Evolutionary conservation across 1,140 invertebrate genomes (phyloP).

Genomic region (Brachionus koreanus): DNA sequence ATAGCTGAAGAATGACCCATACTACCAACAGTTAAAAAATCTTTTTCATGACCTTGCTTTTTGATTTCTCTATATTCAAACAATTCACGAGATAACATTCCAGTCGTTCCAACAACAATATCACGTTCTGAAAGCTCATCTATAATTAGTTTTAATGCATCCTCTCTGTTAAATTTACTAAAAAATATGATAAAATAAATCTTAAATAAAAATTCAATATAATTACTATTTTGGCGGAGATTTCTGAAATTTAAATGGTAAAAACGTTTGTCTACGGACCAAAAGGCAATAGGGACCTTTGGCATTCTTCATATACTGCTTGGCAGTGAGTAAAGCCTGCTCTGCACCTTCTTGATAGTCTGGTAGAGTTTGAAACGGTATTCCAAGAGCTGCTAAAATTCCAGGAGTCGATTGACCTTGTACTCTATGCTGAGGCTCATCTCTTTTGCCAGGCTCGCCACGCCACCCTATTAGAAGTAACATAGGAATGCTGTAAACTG

Average conservation of each 20-base stretch:
- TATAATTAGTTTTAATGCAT: slow-evolving; percentile 52
- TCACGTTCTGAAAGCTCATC: slow-evolving; percentile 52
- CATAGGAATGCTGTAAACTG: slow-evolving; percentile 60
- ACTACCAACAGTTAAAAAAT: slow-evolving; percentile 61
- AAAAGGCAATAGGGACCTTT: slow-evolving; percentile 59
- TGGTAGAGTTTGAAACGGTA: slow-evolving; percentile 59
- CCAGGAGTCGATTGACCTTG: slow-evolving; percentile 59
- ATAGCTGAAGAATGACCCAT: slow-evolving; percentile 61
- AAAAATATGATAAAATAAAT: slow-evolving; percentile 40
- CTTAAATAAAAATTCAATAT: not conserved
- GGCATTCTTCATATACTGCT: slow-evolving; percentile 56
- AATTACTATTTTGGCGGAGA: not conserved
- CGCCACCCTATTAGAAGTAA: slow-evolving; percentile 60
- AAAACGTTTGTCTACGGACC: slow-evolving; percentile 59
- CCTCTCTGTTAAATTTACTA: slow-evolving; percentile 53
- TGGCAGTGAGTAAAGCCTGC: slow-evolving; percentile 56
- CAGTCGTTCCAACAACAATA: slow-evolving; percentile 59
- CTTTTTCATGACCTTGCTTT: slow-evolving; percentile 58
- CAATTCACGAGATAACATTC: slow-evolving; percentile 58
- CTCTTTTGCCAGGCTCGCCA: slow-evolving; percentile 60
- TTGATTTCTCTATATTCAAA: slow-evolving; percentile 50
- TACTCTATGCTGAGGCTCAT: slow-evolving; percentile 60
- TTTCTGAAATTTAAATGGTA: slow-evolving; percentile 52
- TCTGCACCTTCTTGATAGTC: slow-evolving; percentile 58
- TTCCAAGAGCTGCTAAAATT: slow-evolving; percentile 58